Base-by-base conservation (phyloP, 2,113 vertebrate genomes). In the Prionailurus viverrinus region DNA sequence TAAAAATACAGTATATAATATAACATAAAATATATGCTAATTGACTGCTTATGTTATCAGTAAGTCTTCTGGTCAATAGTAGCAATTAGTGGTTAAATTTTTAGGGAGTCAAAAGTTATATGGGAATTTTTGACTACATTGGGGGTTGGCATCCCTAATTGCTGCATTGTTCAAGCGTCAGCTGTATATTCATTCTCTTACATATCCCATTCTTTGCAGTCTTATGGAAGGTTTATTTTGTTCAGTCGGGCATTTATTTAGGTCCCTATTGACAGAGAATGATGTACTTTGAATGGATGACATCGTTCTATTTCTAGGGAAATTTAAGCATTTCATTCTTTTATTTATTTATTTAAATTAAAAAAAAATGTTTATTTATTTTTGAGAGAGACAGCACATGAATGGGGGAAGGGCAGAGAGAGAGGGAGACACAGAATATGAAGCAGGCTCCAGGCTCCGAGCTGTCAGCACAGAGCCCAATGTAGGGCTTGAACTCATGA, bases 291-390 rank as follows among this genome's bases (percentile, higher is more conserved):
- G 19, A 80, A 0, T 89, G 19, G 55, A 88, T 69, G 11, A 5
- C 81, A 19, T 53, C 21, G 31, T 65, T n/a, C 33, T 68, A 21
- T 94, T 90, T 88, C 41, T 97, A 83, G 48, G 84, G 69, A 92
- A 94, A 79, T 90, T 16, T 55, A 94, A 95, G 48, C 19, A 86
- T 86, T 93, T 96, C 5, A 6, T 96, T 86, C 23, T 84, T 71
- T 91, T 91, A 68, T 91, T 97, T 94, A 80, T 71, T 91, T 91
- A 68, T 91, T 97, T 94, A 78, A 92, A 66, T 87, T 90, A 69
- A 1, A 79, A 11, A 11, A 45, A 45, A 45, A 45, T 45, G 45
- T 45, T 45, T 9, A 45, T 45, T 45, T 45, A 45, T 45, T 45
- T 45, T 45, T 45, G 45, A 45, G 45, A 45, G 45, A 45, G 45